phyloP scores from a whole-genome alignment of 2,888 invertebrate species.

The Noctua comes region DNA sequence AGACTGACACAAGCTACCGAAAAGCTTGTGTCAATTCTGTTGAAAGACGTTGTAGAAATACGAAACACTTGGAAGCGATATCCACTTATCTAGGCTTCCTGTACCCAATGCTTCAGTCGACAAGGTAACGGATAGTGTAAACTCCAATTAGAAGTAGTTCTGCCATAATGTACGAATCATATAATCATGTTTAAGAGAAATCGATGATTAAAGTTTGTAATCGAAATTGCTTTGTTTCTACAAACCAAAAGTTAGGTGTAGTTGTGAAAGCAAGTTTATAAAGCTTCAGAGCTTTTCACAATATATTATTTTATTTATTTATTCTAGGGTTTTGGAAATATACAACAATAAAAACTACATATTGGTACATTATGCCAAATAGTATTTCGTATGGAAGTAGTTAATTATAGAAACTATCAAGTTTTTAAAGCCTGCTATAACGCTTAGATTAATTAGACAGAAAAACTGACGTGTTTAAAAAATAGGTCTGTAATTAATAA shows the following conservation, averaged over 20 bases:
- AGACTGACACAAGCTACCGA: too few relatives aligned
- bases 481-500: too few relatives aligned
- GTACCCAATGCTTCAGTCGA: neutral
- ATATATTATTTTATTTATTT: neutral
- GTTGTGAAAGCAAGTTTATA: neutral
- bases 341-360: neutral
- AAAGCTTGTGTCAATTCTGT: too few relatives aligned
- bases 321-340: neutral
- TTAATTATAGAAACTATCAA: neutral
- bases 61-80: too few relatives aligned
- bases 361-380: neutral
- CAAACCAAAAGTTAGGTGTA: neutral
- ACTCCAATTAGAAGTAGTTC: too few relatives aligned
- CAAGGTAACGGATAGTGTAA: neutral
- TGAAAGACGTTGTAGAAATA: too few relatives aligned
- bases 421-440: neutral
- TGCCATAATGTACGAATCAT: neutral
- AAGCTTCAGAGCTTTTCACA: neutral
- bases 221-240: neutral
- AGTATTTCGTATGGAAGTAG: neutral
- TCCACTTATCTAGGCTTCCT: too few relatives aligned
- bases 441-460: neutral
- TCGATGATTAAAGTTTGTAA: too few relatives aligned
- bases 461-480: neutral
- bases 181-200: neutral